These are phyloP conservation scores for Brachypodius melanocephalos DNA, from an alignment of 2,113 vertebrate species.

Conservation along the genomic window DNA sequence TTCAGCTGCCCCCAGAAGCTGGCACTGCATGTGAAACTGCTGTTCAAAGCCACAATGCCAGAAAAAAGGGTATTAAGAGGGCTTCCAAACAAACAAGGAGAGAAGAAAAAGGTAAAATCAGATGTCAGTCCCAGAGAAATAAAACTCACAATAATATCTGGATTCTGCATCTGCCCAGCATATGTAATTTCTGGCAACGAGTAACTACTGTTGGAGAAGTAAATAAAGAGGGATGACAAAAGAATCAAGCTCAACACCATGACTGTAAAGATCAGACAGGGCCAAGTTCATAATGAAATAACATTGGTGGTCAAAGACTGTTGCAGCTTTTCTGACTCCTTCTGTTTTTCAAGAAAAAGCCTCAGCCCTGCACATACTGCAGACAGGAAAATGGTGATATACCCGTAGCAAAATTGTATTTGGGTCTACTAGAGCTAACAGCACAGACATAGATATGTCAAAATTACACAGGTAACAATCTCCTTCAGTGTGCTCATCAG, in stretches of 20 bases:
- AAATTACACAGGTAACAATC: background rate
- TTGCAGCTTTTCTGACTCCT: background rate
- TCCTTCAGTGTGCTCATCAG: background rate
- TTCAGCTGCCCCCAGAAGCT: background rate
- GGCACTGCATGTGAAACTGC: background rate
- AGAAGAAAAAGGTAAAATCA: conserved; percentile 25
- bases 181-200: conserved; percentile 56
- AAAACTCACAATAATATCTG: conserved; percentile 36
- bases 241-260: background rate
- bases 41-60: background rate
- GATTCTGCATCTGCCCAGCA: conserved; percentile 49
- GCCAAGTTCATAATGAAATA: conserved; percentile 33
- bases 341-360: background rate
- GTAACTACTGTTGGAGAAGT: conserved; percentile 18
- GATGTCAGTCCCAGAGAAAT: background rate
- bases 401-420: background rate
- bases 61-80: background rate
- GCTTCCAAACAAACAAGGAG: background rate
- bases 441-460: background rate
- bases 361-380: background rate
- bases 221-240: conserved; percentile 45
- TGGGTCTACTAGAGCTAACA: background rate
- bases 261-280: conserved; percentile 8
- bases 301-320: background rate
- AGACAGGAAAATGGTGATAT: background rate